phyloP scores from a whole-genome alignment of 2,888 invertebrate genomes.

The Ceratothoa steindachneri region DNA sequence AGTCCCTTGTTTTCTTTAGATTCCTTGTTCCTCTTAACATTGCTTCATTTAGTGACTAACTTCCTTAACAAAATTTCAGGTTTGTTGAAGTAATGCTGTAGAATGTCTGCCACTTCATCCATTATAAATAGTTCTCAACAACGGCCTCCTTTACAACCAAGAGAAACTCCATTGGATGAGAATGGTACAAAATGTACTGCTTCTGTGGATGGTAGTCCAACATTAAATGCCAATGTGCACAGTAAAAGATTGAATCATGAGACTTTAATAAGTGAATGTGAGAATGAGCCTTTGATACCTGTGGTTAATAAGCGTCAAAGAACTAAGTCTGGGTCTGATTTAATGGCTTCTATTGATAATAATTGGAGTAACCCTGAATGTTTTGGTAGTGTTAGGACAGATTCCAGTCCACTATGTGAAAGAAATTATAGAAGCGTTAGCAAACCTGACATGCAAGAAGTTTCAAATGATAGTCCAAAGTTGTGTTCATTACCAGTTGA shows the following conservation, averaged over 20 bases:
- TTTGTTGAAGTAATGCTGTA: neutral
- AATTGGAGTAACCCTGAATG: constrained; percentile 20
- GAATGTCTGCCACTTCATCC: neutral
- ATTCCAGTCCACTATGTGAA: constrained; percentile 35
- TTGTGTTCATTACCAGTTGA: neutral
- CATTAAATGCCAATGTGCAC: neutral
- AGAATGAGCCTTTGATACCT: neutral
- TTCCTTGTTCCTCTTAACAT: too few relatives aligned
- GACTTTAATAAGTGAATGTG: neutral
- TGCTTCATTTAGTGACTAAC: too few relatives aligned
- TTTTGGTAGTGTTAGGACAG: constrained; percentile 16
- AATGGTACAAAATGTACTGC: constrained; percentile 2
- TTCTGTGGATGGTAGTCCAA: neutral
- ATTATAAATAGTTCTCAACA: neutral
- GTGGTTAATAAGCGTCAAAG: constrained; percentile 31
- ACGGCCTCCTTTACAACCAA: neutral
- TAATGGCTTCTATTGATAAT: constrained; percentile 21
- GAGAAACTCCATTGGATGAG: constrained; percentile 3
- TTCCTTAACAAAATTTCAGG: too few relatives aligned
- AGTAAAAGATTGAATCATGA: constrained; percentile 1
- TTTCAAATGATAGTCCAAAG: constrained; percentile 10
- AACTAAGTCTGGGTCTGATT: constrained; percentile 40
- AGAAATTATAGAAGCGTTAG: constrained; percentile 29
- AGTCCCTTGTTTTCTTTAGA: too few relatives aligned
- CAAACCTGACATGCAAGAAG: constrained; percentile 22